These are phyloP conservation scores for Cheilosia grossa DNA, from an alignment of 2,888 invertebrate species.

Conservation along the genomic window DNA sequence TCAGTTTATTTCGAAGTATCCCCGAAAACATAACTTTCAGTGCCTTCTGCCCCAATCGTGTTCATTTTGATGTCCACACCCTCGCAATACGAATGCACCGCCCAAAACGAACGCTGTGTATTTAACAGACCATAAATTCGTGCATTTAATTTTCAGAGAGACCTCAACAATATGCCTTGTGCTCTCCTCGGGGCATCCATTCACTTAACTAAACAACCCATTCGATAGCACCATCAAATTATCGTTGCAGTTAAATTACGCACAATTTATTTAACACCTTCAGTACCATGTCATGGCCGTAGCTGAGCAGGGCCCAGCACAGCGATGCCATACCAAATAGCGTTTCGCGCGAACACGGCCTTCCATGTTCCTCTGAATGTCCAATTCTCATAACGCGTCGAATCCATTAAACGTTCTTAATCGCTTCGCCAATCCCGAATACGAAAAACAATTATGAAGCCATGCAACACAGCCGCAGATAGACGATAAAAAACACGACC, in stretches of 20 bases:
- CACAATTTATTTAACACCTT: constrained; percentile 80
- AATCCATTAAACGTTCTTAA: constrained; percentile 75
- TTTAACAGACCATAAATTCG: constrained; percentile 70
- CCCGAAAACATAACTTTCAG: not conserved
- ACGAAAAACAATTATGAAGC: constrained; percentile 74
- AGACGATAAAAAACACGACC: constrained; percentile 72
- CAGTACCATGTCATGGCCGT: constrained; percentile 28
- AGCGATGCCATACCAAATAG: constrained; percentile 2
- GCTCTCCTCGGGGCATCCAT: constrained; percentile 64
- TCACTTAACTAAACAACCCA: constrained; percentile 75
- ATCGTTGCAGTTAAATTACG: constrained; percentile 76
- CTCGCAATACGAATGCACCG: constrained; percentile 14
- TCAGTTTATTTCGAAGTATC: not conserved
- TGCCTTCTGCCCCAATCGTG: not conserved
- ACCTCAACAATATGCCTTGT: constrained; percentile 10
- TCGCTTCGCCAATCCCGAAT: constrained; percentile 72
- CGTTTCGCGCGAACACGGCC: constrained; percentile 45
- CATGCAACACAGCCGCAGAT: constrained; percentile 50
- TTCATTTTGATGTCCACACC: not conserved
- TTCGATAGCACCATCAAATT: constrained; percentile 75
- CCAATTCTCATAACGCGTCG: constrained; percentile 72
- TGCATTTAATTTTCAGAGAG: constrained; percentile 55
- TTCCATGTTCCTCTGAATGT: constrained; percentile 57
- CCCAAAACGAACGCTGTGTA: constrained; percentile 60
- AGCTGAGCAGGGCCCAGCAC: constrained; percentile 8